Percentiles rank a stretch among this genome's conserved stretches.
phyloP scores from a whole-genome alignment of 2,888 invertebrate genomes.

The Eustalomyia histrio region DNA sequence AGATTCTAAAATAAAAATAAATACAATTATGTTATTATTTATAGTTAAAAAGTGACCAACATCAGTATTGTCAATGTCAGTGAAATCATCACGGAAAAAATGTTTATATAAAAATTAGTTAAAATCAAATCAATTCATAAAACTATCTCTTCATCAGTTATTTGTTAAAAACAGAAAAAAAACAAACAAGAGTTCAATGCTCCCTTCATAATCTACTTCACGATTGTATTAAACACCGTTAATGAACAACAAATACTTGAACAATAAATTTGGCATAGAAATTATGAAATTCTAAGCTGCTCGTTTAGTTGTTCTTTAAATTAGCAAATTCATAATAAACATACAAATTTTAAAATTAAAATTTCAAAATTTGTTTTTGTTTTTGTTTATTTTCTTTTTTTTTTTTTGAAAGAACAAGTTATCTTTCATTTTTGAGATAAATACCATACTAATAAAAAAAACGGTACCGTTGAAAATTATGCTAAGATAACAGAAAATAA shows the following conservation, averaged over 20 bases:
- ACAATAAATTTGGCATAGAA: neutral
- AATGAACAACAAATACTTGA: neutral
- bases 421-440: too few relatives aligned
- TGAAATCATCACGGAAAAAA: neutral
- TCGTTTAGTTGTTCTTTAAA: neutral
- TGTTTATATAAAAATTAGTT: neutral
- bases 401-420: too few relatives aligned
- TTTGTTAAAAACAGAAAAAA: neutral
- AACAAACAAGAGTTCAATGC: conserved; percentile 26
- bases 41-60: neutral
- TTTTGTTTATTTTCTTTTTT: too few relatives aligned
- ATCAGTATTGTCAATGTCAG: neutral
- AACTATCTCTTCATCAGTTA: neutral
- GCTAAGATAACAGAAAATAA: too few relatives aligned
- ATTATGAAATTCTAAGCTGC: neutral
- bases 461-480: too few relatives aligned
- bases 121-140: conserved; percentile 30
- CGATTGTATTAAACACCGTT: neutral
- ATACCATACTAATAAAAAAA: too few relatives aligned
- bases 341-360: too few relatives aligned
- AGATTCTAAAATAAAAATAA: too few relatives aligned
- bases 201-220: neutral
- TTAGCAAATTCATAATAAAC: too few relatives aligned
- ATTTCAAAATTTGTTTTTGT: too few relatives aligned
- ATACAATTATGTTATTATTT: too few relatives aligned